Evolutionary conservation across 2,113 vertebrate genomes (phyloP).

Genomic region (Atlantisia rogersi): DNA sequence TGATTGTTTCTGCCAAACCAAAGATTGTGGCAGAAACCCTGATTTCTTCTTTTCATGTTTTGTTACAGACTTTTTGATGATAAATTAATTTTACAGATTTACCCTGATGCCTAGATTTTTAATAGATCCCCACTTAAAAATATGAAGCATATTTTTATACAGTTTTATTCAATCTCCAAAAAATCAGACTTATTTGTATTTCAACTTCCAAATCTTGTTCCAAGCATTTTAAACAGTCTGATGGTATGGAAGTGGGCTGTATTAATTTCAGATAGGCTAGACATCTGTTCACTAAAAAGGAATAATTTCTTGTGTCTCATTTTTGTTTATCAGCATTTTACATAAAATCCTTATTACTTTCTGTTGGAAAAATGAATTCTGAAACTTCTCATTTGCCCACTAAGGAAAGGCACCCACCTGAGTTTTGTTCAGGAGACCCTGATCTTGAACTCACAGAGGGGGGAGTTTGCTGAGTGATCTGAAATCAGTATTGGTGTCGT

Average conservation of each 20-base stretch:
- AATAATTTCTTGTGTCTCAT: slow-evolving; percentile 45
- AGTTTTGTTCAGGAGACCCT: neutral
- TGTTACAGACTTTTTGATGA: slow-evolving; percentile 20
- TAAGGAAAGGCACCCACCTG: neutral
- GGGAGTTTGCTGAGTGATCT: neutral
- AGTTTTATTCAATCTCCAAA: slow-evolving; percentile 66
- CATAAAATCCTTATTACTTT: neutral
- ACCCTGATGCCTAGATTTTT: slow-evolving; percentile 17
- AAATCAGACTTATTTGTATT: slow-evolving; percentile 68
- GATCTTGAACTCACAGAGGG: neutral
- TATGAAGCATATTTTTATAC: slow-evolving; percentile 8
- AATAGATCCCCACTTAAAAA: neutral
- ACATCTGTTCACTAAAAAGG: slow-evolving; percentile 70
- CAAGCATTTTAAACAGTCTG: slow-evolving; percentile 70
- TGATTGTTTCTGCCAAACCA: slow-evolving; percentile 25
- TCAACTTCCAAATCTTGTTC: slow-evolving; percentile 73
- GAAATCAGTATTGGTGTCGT: neutral
- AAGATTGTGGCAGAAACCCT: neutral
- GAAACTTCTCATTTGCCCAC: neutral
- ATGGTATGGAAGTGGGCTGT: slow-evolving; percentile 70
- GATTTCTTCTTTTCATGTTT: neutral
- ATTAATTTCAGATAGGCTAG: slow-evolving; percentile 74
- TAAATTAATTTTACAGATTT: slow-evolving; percentile 39
- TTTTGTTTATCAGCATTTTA: slow-evolving; percentile 65
- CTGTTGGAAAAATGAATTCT: neutral